Conservation (phyloP, 1,140 invertebrate species). For the Zaprionus taronus region DNA sequence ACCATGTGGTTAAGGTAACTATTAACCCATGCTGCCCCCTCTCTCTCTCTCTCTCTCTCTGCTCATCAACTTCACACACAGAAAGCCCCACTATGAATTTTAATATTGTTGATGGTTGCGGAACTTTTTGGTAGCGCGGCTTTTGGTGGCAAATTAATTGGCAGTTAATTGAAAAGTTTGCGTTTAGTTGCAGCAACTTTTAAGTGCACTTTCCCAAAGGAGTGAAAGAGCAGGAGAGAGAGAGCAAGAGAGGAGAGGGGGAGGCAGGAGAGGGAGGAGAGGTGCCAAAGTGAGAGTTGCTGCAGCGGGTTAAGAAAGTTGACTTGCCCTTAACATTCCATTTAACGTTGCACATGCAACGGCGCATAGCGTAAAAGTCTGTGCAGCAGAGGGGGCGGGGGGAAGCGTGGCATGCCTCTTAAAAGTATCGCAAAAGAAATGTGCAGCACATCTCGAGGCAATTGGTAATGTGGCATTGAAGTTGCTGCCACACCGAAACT, state of each 20-base stretch:
- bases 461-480: slow-evolving; percentile 73
- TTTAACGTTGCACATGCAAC: slow-evolving; percentile 9
- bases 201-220: slow-evolving; percentile 40
- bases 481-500: slow-evolving; percentile 48
- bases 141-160: slow-evolving; percentile 65
- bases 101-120: slow-evolving; percentile 36
- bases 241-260: neutral
- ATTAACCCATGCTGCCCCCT: neutral
- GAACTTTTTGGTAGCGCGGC: slow-evolving; percentile 2
- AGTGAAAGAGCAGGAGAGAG: neutral
- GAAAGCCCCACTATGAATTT: neutral
- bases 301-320: slow-evolving; percentile 2
- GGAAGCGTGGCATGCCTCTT: slow-evolving; percentile 4
- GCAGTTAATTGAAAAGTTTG: slow-evolving; percentile 75
- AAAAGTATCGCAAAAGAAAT: slow-evolving; percentile 51
- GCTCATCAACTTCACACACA: neutral
- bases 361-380: neutral
- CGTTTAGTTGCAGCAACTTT: slow-evolving; percentile 44
- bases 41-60: neutral
- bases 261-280: neutral
- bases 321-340: slow-evolving; percentile 11
- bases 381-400: neutral
- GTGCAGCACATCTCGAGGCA: slow-evolving; percentile 55
- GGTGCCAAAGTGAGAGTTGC: neutral
- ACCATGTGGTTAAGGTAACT: neutral